Evolutionary conservation across 2,113 vertebrate species (phyloP).

Genomic region (Pedionomus torquatus): DNA sequence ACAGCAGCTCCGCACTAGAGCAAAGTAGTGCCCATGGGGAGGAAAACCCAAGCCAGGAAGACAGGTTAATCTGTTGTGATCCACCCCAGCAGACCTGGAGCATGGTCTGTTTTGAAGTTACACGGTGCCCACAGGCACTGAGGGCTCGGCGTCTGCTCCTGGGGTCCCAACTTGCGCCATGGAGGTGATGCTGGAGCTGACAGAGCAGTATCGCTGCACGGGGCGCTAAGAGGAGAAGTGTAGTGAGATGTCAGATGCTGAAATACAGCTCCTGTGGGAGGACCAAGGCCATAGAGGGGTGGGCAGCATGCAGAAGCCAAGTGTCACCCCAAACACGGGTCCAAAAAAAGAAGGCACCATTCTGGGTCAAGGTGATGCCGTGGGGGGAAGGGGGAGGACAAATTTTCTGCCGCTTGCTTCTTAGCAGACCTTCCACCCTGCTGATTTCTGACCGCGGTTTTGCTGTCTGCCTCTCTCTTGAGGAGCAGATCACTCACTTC

Average conservation of each 20-base stretch:
- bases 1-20: background rate
- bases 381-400: background rate
- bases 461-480: background rate
- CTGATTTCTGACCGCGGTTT: background rate
- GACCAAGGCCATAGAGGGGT: background rate
- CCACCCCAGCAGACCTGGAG: background rate
- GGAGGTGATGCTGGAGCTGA: background rate
- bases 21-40: background rate
- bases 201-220: background rate
- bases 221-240: background rate
- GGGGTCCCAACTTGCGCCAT: background rate
- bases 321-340: background rate
- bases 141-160: rapidly evolving
- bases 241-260: background rate
- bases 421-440: background rate
- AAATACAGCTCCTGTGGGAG: background rate
- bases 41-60: background rate
- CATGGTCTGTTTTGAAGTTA: no score
- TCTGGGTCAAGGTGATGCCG: background rate
- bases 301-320: background rate
- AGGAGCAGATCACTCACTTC: background rate
- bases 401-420: background rate
- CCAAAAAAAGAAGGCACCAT: background rate
- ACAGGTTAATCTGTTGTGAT: no score
- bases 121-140: background rate